Evolutionary conservation across 2,888 invertebrate species (phyloP), one percentile per base, ranked within the genome.

Genomic region (Zeuzera pyrina): DNA sequence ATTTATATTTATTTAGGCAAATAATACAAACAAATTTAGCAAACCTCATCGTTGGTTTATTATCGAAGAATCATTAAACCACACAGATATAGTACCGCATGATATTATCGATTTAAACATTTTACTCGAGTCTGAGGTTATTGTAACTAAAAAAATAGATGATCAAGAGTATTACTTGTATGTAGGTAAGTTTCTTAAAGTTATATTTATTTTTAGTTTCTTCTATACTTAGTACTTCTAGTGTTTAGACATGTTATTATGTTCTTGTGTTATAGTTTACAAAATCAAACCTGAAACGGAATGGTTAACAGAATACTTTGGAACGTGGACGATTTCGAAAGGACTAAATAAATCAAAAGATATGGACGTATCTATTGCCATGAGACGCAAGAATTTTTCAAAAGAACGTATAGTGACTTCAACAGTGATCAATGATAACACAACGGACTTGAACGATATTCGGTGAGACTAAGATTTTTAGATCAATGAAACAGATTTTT

Each of bases 21-120:
- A 47, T 36, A 29, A 33, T 11, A 46, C 47, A n/a, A 49, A 52
- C 19, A 52, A 52, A 34, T 61, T 68, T 34, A 38, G 38, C 7
- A 60, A 49, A 31, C 59, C 64, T 2, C 56, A 60, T 34, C 58
- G 70, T 34, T 77, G 76, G 76, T 33, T 76, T 1, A 31, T 76
- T 12, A 35, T 76, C 14, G 47, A 45, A 16, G 45, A 45, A 33
- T 13, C 31, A 6, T 26, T 21, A 6, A 36, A 39, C 28, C 36
- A 43, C 2, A 38, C 27, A 8, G 16, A 36, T 12, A 30, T 19
- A 7, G 15, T 53, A 6, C 35, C 45, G 12, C 3, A 27, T n/a
- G 39, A 55, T 39, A 30, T 68, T 13, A 14, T 40, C 1, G 30
- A 52, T 13, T 23, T 60, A 2, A 36, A 40, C n/a, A 48, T 76